Percentiles rank a stretch among this genome's conserved stretches.
These are phyloP conservation scores for Noctua pronuba DNA, from an alignment of 2,888 invertebrate genomes.

Conservation along the genomic window DNA sequence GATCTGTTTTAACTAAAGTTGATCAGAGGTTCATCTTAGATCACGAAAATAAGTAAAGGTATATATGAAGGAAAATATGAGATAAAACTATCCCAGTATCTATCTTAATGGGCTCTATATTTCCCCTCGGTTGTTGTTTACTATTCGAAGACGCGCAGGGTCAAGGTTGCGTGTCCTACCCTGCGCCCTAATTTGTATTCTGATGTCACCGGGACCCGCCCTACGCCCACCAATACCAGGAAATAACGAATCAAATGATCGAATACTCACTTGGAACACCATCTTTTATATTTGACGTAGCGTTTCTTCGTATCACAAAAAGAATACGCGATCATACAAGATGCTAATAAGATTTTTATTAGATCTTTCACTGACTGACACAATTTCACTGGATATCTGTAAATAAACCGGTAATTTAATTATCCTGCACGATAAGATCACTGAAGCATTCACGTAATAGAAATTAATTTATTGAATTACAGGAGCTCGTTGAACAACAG, in stretches of 20 bases:
- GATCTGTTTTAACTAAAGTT: background rate
- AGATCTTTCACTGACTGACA: slow-evolving; percentile 32
- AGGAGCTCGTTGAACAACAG: background rate
- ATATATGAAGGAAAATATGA: background rate
- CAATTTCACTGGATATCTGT: slow-evolving; percentile 45
- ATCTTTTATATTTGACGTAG: slow-evolving; percentile 63
- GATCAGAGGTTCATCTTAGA: background rate
- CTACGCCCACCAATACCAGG: slow-evolving; percentile 44
- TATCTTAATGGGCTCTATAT: background rate
- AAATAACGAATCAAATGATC: slow-evolving; percentile 31
- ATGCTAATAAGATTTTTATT: slow-evolving; percentile 18
- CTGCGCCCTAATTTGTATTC: slow-evolving; percentile 57
- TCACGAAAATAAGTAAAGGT: background rate
- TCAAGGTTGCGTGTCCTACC: slow-evolving; percentile 52
- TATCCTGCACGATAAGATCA: background rate
- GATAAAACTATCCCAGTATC: background rate
- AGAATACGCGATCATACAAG: slow-evolving; percentile 27
- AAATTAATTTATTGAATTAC: slow-evolving; percentile 13
- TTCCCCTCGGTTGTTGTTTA: slow-evolving; percentile 33
- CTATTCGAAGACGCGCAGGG: slow-evolving; percentile 8
- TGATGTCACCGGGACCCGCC: slow-evolving; percentile 74
- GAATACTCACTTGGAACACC: slow-evolving; percentile 75
- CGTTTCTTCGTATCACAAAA: slow-evolving; percentile 36
- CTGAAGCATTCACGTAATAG: slow-evolving; percentile 28
- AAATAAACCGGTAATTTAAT: slow-evolving; percentile 36